Evolutionary conservation across 2,888 invertebrate genomes (phyloP).

Genomic region (Cylindroiulus punctatus): DNA sequence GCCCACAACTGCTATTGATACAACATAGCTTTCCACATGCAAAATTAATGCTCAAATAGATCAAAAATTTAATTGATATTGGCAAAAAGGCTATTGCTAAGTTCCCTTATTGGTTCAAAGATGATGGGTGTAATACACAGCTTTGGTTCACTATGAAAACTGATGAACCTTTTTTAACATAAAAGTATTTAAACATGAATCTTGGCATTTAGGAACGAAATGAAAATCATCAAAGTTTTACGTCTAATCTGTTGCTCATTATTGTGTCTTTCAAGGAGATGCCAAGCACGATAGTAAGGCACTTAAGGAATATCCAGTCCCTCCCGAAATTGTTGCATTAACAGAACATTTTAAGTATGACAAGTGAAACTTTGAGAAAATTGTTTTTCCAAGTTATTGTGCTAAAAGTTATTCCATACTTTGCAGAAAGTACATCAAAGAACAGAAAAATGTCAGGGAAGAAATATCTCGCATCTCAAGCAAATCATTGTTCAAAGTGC

Average conservation of each 20-base stretch:
- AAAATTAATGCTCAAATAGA: not conserved
- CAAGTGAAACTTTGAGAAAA: not conserved
- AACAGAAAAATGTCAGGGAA: conserved; percentile 82
- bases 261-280: not conserved
- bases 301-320: conserved; percentile 75
- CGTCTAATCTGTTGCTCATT: not conserved
- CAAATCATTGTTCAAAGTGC: conserved; percentile 73
- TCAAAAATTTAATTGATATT: too few species aligned
- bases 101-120: too few species aligned
- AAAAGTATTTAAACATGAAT: too few species aligned
- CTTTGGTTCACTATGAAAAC: too few species aligned
- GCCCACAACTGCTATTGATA: too few species aligned
- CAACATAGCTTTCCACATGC: too few species aligned
- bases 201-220: too few species aligned
- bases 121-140: too few species aligned
- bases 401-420: conserved; percentile 30
- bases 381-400: not conserved
- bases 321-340: conserved; percentile 79
- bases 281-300: conserved; percentile 67
- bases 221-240: too few species aligned
- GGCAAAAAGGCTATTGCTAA: too few species aligned
- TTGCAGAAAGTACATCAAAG: conserved; percentile 78
- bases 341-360: conserved; percentile 80
- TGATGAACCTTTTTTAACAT: too few species aligned
- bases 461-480: conserved; percentile 80